Base-by-base conservation (phyloP, 2,797 vertebrate species). In the Gymnodraco acuticeps region DNA sequence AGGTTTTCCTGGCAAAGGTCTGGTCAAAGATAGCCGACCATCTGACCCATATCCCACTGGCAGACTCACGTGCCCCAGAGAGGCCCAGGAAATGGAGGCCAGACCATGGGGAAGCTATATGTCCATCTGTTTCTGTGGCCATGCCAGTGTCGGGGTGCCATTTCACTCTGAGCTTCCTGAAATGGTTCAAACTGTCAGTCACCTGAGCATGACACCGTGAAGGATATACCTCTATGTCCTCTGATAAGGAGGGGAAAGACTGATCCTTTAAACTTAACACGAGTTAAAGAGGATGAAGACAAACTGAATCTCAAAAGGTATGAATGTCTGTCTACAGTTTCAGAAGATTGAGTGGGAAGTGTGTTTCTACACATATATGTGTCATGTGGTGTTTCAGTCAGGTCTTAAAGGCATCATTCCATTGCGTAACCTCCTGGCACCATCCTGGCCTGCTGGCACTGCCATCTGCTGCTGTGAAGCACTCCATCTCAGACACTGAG, bases 341-440 rank as follows among this genome's bases (percentile, higher is more conserved):
- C 46, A 78, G 82, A 68, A 80, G 74, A 83, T 42, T 82, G 88
- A 84, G 90, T 90, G 90, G 91, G 92, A 91, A 83, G 88, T 84
- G 90, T 89, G 85, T 85, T 86, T 86, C 87, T 80, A 81, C 88
- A 88, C 90, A 93, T 92, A 82, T 87, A 88, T 88, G 87, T 93
- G 89, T 90, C 93, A 93, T 91, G 87, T 27, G 66, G 88, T 71
- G 89, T 85, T 89, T 81, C 54, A 92, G 89, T 92, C 89, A 89
- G 93, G 91, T 94, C 92, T 93, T 81, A 89, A 88, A 92, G 85
- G 87, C 90, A 92, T 93, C 93, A 94, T 94, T 94, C 91, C 93
- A 92, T 95, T 94, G 93, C 93, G 85, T 93, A 94, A 94, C 93
- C 94, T 90, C 88, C 92, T 93, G 93, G 92, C 89, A 92, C 84